phyloP scores from a whole-genome alignment of 2,113 vertebrate genomes.

The Cyphomyrus discorhynchus region DNA sequence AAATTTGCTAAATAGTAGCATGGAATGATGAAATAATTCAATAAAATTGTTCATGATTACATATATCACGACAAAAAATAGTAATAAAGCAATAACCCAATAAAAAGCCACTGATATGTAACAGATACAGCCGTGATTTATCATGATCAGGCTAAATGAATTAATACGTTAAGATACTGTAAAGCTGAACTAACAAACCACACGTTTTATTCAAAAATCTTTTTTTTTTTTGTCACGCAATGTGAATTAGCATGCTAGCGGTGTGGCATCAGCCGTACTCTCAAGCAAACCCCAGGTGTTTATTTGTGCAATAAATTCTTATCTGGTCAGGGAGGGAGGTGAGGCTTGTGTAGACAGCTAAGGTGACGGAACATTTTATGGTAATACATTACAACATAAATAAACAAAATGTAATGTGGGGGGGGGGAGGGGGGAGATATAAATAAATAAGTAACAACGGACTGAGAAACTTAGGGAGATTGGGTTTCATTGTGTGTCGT shows the following conservation, averaged over 20 bases:
- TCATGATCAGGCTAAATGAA: neutral
- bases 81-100: neutral
- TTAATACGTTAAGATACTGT: neutral
- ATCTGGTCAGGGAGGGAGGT: neutral
- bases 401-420: neutral
- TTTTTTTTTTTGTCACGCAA: neutral
- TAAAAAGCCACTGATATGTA: neutral
- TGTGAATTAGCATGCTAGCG: neutral
- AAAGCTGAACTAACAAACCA: neutral
- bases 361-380: neutral
- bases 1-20: neutral
- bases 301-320: neutral
- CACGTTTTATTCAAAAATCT: neutral
- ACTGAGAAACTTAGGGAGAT: neutral
- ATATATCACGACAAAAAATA: neutral
- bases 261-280: too few species aligned
- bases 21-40: neutral
- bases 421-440: neutral
- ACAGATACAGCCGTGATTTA: neutral
- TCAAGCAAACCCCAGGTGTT: neutral
- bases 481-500: neutral
- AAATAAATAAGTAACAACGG: neutral
- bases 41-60: neutral
- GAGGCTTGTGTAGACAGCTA: neutral
- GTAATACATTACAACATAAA: conserved; percentile 5